These are phyloP conservation scores for Laterallus jamaicensis DNA, from an alignment of 2,113 vertebrate species.

Conservation along the genomic window DNA sequence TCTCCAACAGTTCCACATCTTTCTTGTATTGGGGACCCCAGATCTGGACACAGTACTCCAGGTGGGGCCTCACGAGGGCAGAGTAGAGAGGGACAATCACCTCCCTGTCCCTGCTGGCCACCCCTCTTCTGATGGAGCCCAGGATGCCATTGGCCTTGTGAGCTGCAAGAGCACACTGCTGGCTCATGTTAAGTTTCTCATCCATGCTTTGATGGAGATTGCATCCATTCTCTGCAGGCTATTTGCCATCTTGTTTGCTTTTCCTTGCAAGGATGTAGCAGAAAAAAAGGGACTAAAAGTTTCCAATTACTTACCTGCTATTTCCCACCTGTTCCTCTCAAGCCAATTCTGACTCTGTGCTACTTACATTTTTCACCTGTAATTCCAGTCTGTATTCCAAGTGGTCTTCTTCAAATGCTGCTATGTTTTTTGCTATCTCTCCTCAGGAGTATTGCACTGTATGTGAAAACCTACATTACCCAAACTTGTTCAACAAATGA, in stretches of 20 bases:
- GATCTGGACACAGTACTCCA: too few relatives aligned
- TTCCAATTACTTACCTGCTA: background rate
- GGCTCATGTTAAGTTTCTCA: too few relatives aligned
- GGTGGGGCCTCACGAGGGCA: too few relatives aligned
- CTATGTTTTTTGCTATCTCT: background rate
- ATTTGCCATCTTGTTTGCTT: background rate
- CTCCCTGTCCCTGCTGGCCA: too few relatives aligned
- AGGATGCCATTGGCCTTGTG: too few relatives aligned
- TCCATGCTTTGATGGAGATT: background rate
- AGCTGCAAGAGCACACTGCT: too few relatives aligned
- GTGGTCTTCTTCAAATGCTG: background rate
- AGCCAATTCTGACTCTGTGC: background rate
- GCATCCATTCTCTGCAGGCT: background rate
- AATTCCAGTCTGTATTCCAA: background rate
- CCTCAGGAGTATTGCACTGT: background rate
- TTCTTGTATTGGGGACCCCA: too few relatives aligned
- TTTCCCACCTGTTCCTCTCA: background rate
- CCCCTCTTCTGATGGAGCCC: too few relatives aligned
- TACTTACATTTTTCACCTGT: background rate
- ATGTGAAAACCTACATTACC: background rate
- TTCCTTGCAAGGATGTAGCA: background rate
- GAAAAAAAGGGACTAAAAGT: background rate
- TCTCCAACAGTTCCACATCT: too few relatives aligned
- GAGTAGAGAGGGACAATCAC: too few relatives aligned
- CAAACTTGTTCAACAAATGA: background rate